A percentile compares a stretch with the other conserved stretches of the same genome.
phyloP scores from a whole-genome alignment of 2,797 vertebrate species.

The Eupleurogrammus muticus region DNA sequence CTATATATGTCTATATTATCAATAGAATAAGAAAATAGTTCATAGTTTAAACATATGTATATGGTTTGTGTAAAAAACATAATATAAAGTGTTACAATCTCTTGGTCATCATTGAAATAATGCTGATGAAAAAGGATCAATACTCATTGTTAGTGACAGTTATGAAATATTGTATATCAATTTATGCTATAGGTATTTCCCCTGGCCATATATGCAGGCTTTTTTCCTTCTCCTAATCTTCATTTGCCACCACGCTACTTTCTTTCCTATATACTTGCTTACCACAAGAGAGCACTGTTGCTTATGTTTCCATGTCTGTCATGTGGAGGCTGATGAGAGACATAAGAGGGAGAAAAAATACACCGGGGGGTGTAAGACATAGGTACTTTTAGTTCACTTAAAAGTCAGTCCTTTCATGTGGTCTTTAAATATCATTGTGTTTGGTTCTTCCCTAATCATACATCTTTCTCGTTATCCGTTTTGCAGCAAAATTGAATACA shows the following conservation, averaged over 20 bases:
- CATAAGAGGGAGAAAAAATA: no score
- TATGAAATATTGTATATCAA: no score
- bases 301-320: not conserved
- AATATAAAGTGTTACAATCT: no score
- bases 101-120: no score
- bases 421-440: not conserved
- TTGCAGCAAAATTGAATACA: not conserved
- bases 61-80: no score
- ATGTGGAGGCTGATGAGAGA: not conserved
- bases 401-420: not conserved
- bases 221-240: not conserved
- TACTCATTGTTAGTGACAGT: no score
- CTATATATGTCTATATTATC: no score
- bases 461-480: not conserved
- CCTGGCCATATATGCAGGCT: no score
- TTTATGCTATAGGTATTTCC: no score
- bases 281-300: constrained; percentile 50
- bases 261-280: not conserved
- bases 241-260: not conserved
- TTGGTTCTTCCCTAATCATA: not conserved
- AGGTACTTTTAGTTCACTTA: not conserved
- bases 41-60: no score
- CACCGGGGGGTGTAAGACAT: not conserved
- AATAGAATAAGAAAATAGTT: no score
- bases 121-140: no score